phyloP scores from a whole-genome alignment of 2,797 vertebrate species.

The Diplodus puntazzo region DNA sequence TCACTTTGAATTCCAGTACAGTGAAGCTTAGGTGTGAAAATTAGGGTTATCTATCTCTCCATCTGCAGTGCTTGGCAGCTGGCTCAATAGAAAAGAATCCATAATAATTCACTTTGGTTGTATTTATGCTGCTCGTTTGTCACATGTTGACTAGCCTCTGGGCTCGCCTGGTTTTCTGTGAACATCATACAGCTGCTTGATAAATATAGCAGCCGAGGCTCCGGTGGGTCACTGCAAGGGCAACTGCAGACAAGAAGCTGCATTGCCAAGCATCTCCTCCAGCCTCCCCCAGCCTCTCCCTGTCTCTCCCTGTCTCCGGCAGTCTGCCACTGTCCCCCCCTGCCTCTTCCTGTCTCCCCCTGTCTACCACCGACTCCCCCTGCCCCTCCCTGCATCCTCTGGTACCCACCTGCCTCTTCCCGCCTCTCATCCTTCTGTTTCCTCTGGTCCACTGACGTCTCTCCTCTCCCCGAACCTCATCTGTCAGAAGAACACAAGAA shows the following conservation, averaged over 20 bases:
- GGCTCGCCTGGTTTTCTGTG: constrained; percentile 2
- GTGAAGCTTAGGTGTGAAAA: neutral
- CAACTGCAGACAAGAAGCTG: constrained; percentile 52
- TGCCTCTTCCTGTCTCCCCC: constrained; percentile 16
- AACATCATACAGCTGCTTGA: constrained; percentile 52
- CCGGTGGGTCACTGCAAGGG: constrained; percentile 44
- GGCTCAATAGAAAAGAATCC: neutral
- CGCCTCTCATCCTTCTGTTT: neutral
- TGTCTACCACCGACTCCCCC: constrained; percentile 9
- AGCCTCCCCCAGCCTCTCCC: constrained; percentile 50
- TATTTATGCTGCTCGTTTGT: constrained; percentile 7
- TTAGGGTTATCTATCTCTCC: neutral
- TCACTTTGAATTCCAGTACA: neutral
- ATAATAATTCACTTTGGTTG: neutral
- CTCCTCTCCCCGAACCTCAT: neutral
- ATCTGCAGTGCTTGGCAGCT: neutral
- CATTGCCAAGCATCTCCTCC: constrained; percentile 62
- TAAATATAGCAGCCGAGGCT: constrained; percentile 66
- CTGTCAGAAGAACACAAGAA: neutral
- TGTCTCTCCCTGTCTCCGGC: constrained; percentile 19
- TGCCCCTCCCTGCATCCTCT: constrained; percentile 8
- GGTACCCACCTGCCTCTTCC: neutral
- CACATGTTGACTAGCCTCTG: neutral
- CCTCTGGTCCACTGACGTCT: too few relatives aligned
- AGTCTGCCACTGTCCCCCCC: constrained; percentile 14